Percentiles rank a stretch among this genome's conserved stretches.
These are phyloP conservation scores for Meliscaeva auricollis DNA, from an alignment of 2,888 invertebrate species.

Conservation along the genomic window DNA sequence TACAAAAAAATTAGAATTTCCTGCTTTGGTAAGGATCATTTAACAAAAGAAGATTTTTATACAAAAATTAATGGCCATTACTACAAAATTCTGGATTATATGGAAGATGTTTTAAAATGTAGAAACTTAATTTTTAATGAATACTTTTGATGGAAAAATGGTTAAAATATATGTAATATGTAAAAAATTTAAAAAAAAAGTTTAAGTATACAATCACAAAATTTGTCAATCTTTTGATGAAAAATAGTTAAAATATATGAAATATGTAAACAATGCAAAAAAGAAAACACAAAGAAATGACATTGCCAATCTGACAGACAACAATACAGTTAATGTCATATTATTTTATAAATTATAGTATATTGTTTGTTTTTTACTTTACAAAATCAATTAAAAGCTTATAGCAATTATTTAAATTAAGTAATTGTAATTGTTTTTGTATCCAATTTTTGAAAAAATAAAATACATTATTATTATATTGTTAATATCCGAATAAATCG, in stretches of 20 bases:
- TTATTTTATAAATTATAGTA: background rate
- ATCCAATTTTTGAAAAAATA: background rate
- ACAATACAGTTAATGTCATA: constrained; percentile 1
- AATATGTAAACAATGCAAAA: no score
- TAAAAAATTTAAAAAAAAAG: background rate
- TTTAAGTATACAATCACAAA: no score
- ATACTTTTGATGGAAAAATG: background rate
- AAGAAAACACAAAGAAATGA: no score
- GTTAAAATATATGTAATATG: background rate
- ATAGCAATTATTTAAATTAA: no score
- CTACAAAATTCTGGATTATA: background rate
- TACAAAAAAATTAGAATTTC: background rate
- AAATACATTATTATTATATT: constrained; percentile 2
- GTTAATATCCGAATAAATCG: no score
- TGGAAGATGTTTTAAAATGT: background rate
- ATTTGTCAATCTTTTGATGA: background rate
- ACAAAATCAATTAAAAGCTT: background rate
- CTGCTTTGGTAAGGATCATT: background rate
- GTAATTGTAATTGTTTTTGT: no score
- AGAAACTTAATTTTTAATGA: background rate
- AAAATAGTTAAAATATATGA: no score
- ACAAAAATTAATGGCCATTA: background rate
- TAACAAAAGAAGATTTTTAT: background rate
- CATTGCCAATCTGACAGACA: constrained; percentile 19
- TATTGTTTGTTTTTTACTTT: background rate